Evolutionary conservation across 2,797 vertebrate species (phyloP).

Genomic region (Gymnoscopelus microlampas): DNA sequence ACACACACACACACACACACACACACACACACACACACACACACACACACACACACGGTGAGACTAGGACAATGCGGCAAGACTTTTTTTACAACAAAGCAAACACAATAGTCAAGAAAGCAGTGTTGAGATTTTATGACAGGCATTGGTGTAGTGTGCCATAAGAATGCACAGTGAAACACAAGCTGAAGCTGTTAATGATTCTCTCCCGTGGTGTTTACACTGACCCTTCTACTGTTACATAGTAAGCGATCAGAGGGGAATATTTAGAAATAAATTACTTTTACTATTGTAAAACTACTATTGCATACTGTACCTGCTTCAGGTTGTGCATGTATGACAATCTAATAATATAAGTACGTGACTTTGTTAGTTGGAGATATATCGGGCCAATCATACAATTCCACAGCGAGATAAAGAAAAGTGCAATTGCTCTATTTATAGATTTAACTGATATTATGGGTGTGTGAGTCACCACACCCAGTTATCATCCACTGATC

Average conservation of each 20-base stretch:
- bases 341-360: not conserved
- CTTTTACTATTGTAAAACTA: conserved; percentile 13
- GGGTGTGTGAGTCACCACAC: conserved; percentile 3
- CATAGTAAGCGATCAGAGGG: not conserved
- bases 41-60: not conserved
- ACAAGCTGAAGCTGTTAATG: conserved; percentile 13
- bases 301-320: conserved; percentile 6
- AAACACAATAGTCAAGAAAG: conserved; percentile 7
- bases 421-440: conserved; percentile 23
- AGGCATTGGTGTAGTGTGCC: not conserved
- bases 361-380: too few relatives aligned
- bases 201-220: conserved; percentile 9
- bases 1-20: conserved; percentile 20
- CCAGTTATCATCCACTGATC: conserved; percentile 49
- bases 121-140: not conserved
- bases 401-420: not conserved
- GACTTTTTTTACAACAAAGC: not conserved
- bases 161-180: conserved; percentile 1
- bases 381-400: not conserved
- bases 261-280: conserved; percentile 39
- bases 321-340: not conserved
- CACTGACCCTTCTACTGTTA: not conserved
- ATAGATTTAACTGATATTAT: conserved; percentile 8
- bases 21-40: conserved; percentile 5
- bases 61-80: not conserved